phyloP scores from a whole-genome alignment of 2,797 vertebrate genomes.

The Limosa lapponica region DNA sequence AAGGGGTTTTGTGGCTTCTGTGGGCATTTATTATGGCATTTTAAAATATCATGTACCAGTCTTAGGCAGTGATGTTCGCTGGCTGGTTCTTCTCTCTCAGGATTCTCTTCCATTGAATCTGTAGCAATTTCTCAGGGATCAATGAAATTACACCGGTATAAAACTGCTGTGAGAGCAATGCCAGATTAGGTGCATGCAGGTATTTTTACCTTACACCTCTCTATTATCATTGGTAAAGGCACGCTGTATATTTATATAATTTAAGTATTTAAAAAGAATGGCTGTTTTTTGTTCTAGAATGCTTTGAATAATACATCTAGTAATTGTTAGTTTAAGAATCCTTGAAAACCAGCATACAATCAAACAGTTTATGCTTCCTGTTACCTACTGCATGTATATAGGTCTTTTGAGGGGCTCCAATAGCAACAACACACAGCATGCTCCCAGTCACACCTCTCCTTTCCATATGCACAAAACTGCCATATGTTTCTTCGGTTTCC shows the following conservation, averaged over 20 bases:
- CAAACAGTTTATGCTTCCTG: neutral
- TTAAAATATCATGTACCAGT: conserved; percentile 8
- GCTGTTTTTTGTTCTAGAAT: neutral
- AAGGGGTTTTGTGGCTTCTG: conserved; percentile 35
- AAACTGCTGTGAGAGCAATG: neutral
- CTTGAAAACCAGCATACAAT: neutral
- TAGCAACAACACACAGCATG: neutral
- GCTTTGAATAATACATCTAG: neutral
- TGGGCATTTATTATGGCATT: neutral
- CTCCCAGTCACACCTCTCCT: conserved; percentile 17
- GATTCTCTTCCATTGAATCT: neutral
- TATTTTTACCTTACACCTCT: neutral
- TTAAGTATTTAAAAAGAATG: neutral
- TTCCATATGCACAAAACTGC: neutral
- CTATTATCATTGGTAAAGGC: neutral
- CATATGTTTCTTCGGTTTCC: conserved; percentile 32
- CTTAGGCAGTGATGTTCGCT: neutral
- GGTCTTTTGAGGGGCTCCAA: neutral
- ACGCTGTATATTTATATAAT: neutral
- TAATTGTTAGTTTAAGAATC: neutral
- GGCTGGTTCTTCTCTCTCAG: neutral
- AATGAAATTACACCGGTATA: neutral
- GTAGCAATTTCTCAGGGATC: neutral
- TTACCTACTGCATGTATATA: neutral
- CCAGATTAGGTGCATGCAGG: neutral